These are phyloP conservation scores for Oreohelix idahoensis DNA, from an alignment of 1,140 invertebrate genomes.

Conservation along the genomic window DNA sequence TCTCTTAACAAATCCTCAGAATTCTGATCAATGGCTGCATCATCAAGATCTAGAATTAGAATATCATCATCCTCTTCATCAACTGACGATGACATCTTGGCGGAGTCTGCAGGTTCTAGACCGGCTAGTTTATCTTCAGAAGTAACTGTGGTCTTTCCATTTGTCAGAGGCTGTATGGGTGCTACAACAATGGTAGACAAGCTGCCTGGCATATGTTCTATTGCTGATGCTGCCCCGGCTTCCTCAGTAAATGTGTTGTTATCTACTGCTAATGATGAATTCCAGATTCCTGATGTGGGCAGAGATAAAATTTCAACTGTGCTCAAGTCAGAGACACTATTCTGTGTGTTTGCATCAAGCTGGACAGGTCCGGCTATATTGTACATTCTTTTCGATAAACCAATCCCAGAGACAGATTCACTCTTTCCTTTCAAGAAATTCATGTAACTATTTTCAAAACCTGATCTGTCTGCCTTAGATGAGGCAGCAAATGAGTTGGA, in stretches of 20 bases:
- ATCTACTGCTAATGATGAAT: not conserved
- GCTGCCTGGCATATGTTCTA: not conserved
- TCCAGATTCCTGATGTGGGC: no score
- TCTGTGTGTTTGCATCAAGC: not conserved
- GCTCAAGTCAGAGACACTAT: not conserved
- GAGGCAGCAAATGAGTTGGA: not conserved
- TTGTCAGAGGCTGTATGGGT: not conserved
- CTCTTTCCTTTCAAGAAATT: constrained; percentile 26
- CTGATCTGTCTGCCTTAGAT: constrained; percentile 7
- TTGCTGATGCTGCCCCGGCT: not conserved
- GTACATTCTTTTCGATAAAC: not conserved
- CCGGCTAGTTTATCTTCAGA: not conserved
- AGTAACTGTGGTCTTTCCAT: not conserved
- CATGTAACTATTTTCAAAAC: constrained; percentile 35
- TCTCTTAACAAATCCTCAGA: not conserved
- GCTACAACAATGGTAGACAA: not conserved
- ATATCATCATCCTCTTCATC: constrained; percentile 33
- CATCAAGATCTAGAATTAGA: constrained; percentile 26
- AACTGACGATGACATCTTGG: not conserved
- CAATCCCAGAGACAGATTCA: not conserved
- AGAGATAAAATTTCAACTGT: not conserved
- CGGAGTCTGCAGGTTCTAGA: not conserved
- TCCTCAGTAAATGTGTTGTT: not conserved
- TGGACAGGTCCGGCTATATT: not conserved
- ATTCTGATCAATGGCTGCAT: not conserved